Evolutionary conservation across 2,113 vertebrate genomes (phyloP), one percentile per base, ranked within the genome.

Genomic region (Rostratula benghalensis): DNA sequence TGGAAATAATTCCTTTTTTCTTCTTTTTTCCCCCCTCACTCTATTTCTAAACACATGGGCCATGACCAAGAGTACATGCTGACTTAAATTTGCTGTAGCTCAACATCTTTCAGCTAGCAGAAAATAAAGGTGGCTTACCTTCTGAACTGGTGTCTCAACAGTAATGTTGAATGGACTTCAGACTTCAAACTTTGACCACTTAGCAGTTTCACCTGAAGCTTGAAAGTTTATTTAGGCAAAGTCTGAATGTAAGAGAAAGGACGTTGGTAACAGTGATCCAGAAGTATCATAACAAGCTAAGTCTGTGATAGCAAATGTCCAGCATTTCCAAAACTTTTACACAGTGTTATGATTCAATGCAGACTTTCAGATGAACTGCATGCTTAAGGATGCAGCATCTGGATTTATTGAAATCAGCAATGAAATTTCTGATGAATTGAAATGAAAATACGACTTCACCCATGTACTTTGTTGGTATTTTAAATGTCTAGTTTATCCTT

Each of bases 321-420:
- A 59, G 20, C 7, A 9, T 31, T 79, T 39, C 39, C 59, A 70
- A 75, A 1, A 1, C 5, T 91, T 56, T 12, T 18, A 48, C 15
- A 33, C 35, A 56, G 31, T 30, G 17, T 10, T 43, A 12, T 23
- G 28, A 59, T 59, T 46, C 69, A 45, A 0, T 8, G 11, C 25
- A 41, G 23, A 5, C 2, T 75, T 46, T 8, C 27, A 31, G 37
- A 24, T 7, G 0, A 86, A 84, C 63, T 11, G 13, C 0, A 0
- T 1, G 0, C 15, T 57, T 74, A 48, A 74, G 73, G 33, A 50
- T 54, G 10, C 0, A 2, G 27, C 28, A 33, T 57, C 17, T 33
- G 30, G n/a, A 30, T 27, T 80, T 35, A 31, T 0, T 53, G 16
- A 74, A 81, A 13, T 70, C 1, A 1, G 22, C 43, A 76, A 45